Evolutionary conservation across 2,888 invertebrate species (phyloP).

Genomic region (Allolobophora icterica): DNA sequence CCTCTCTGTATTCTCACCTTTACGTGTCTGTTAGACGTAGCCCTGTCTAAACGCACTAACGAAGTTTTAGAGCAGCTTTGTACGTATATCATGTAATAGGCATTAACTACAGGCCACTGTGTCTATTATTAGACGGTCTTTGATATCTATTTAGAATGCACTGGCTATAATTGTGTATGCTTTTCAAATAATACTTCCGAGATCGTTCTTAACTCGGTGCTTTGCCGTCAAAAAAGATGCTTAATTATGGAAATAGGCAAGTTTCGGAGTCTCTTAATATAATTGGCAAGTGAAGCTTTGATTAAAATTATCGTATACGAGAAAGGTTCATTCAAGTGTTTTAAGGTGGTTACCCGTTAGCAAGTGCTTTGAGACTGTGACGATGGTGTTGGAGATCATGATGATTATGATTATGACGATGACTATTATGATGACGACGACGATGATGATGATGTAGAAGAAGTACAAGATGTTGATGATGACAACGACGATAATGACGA

Average conservation of each 20-base stretch:
- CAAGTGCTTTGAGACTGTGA: not conserved
- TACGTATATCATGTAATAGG: not conserved
- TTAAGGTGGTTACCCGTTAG: not conserved
- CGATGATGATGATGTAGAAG: too few relatives aligned
- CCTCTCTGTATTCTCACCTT: too few relatives aligned
- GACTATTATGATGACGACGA: too few relatives aligned
- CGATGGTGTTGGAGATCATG: not conserved
- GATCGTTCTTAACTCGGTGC: not conserved
- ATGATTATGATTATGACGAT: too few relatives aligned
- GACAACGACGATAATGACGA: not conserved
- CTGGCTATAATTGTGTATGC: not conserved
- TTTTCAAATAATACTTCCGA: not conserved
- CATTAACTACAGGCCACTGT: not conserved
- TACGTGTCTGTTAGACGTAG: too few relatives aligned
- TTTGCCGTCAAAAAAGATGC: not conserved
- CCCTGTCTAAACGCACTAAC: too few relatives aligned
- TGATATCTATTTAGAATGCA: not conserved
- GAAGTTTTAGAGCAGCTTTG: not conserved
- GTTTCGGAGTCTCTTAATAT: not conserved
- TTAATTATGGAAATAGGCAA: not conserved
- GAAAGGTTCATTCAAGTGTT: not conserved
- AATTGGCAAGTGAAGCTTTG: not conserved
- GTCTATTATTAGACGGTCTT: not conserved
- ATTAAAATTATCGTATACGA: not conserved
- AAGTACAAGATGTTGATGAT: not conserved